Conservation (phyloP, 2,888 invertebrate species). For the Eurytoma californica region DNA sequence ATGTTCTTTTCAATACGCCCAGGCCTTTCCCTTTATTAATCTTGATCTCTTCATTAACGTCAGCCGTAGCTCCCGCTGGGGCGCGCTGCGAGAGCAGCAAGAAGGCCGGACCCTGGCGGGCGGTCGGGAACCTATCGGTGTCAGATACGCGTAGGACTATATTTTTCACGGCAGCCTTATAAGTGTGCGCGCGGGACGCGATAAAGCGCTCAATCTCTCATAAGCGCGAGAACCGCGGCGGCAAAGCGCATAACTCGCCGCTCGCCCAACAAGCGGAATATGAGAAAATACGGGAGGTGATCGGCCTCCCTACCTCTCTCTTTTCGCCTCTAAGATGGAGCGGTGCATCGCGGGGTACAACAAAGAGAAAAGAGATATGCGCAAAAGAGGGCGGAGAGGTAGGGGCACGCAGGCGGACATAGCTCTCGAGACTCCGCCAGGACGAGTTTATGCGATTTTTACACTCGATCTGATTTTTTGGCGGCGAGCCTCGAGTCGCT, state of each 20-base stretch:
- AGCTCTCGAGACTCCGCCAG: constrained; percentile 61
- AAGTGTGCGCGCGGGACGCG: neutral
- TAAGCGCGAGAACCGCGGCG: constrained; percentile 54
- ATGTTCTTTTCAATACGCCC: constrained; percentile 2
- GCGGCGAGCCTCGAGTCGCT: constrained; percentile 70
- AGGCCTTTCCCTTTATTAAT: constrained; percentile 66
- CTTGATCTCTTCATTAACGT: constrained; percentile 70
- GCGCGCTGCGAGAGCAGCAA: neutral
- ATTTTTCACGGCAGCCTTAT: constrained; percentile 28
- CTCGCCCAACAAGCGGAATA: constrained; percentile 67
- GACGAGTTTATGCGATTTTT: constrained; percentile 75
- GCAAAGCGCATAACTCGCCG: constrained; percentile 69
- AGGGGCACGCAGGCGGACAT: constrained; percentile 44
- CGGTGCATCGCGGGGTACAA: constrained; percentile 59
- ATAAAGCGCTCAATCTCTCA: constrained; percentile 39
- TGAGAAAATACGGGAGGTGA: constrained; percentile 68
- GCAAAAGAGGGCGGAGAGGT: constrained; percentile 48
- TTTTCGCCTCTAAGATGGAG: constrained; percentile 61
- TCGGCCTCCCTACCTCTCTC: constrained; percentile 65
- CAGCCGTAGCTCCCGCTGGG: constrained; percentile 22
- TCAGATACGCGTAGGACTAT: constrained; percentile 8
- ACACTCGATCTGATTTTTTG: constrained; percentile 67
- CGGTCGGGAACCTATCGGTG: neutral
- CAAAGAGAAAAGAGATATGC: constrained; percentile 14
- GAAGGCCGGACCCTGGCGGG: neutral